Conservation (phyloP, 2,888 invertebrate genomes). For the Tachystola acroxantha region DNA sequence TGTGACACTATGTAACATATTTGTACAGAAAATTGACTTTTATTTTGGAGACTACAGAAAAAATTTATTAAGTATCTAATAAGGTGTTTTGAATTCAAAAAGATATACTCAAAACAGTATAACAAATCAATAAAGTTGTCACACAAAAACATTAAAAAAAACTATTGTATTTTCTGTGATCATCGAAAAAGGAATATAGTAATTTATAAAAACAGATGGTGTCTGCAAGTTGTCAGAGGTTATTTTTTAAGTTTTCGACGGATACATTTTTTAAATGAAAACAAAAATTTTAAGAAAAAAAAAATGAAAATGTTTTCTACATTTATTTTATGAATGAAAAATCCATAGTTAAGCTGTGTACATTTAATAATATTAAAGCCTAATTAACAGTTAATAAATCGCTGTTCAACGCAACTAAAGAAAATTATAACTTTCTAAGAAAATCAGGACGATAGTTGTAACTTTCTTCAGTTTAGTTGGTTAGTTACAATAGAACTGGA, state of each 20-base stretch:
- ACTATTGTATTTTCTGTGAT: constrained; percentile 60
- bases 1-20: constrained; percentile 30
- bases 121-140: too few species aligned
- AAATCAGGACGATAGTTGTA: constrained; percentile 8
- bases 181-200: constrained; percentile 71
- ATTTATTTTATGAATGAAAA: constrained; percentile 61
- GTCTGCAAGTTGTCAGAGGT: constrained; percentile 62
- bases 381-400: constrained; percentile 43
- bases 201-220: constrained; percentile 57
- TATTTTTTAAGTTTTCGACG: constrained; percentile 64
- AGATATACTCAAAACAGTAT: constrained; percentile 33
- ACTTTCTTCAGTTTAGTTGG: constrained; percentile 32
- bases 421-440: constrained; percentile 15
- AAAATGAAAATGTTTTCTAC: constrained; percentile 59
- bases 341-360: constrained; percentile 74
- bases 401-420: constrained; percentile 18
- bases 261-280: constrained; percentile 60
- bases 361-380: constrained; percentile 58
- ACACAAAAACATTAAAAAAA: constrained; percentile 35
- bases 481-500: constrained; percentile 72
- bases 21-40: constrained; percentile 33
- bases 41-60: constrained; percentile 58
- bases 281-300: constrained; percentile 31
- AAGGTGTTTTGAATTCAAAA: constrained; percentile 35
- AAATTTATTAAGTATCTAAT: constrained; percentile 22